phyloP scores from a whole-genome alignment of 2,797 vertebrate species.

The Notolepis coatsorum region DNA sequence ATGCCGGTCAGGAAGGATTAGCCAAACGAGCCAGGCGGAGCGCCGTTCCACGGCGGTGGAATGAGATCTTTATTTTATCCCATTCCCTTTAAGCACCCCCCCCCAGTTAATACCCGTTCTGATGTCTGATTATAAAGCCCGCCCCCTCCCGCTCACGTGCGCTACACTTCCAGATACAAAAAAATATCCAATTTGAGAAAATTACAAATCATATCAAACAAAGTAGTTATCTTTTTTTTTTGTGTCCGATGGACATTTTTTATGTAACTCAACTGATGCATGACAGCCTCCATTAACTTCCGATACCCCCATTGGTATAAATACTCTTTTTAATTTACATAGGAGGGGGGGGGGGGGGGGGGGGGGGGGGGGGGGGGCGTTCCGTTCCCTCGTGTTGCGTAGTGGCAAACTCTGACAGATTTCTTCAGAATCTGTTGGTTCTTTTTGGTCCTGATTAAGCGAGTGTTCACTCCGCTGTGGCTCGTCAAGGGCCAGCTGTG shows the following conservation, averaged over 20 bases:
- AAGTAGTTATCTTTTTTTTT: conserved; percentile 65
- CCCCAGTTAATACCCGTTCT: conserved; percentile 61
- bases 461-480: conserved; percentile 15
- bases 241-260: conserved; percentile 63
- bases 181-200: conserved; percentile 74
- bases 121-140: conserved; percentile 71
- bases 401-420: conserved; percentile 42
- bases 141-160: conserved; percentile 3
- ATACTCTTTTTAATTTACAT: conserved; percentile 80
- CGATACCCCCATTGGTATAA: conserved; percentile 75
- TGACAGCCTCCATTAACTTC: conserved; percentile 75
- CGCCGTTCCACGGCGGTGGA: conserved; percentile 61
- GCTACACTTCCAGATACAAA: conserved; percentile 44
- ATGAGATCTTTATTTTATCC: conserved; percentile 67
- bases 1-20: conserved; percentile 48
- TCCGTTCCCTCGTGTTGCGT: conserved; percentile 36
- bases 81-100: conserved; percentile 57
- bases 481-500: conserved; percentile 27
- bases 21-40: conserved; percentile 34
- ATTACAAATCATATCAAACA: conserved; percentile 70
- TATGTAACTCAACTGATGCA: conserved; percentile 75
- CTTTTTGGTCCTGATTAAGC: conserved; percentile 29
- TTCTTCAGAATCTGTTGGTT: conserved; percentile 53
- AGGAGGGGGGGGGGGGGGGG: conserved; percentile 55
- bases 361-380: conserved; percentile 51